Conservation (phyloP, 2,888 invertebrate genomes). For the Erpobdella octoculata region DNA sequence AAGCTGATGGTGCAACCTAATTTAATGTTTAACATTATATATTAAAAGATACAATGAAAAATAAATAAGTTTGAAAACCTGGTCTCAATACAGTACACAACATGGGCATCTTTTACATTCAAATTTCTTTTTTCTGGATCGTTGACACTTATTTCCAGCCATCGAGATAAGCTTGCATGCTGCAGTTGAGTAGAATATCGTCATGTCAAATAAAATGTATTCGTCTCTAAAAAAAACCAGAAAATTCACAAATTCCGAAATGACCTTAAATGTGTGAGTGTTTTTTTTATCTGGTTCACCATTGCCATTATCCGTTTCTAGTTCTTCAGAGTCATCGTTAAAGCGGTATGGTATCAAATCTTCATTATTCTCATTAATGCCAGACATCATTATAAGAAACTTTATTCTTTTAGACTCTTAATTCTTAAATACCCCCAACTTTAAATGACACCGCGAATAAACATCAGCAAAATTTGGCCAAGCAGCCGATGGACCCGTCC, state of each 20-base stretch:
- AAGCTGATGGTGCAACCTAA: neutral
- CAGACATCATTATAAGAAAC: neutral
- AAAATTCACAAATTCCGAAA: too few species aligned
- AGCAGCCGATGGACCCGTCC: too few species aligned
- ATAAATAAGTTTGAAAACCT: slow-evolving; percentile 43
- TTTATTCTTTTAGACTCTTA: too few species aligned
- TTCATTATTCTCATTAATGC: neutral
- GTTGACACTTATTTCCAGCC: slow-evolving; percentile 50
- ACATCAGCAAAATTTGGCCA: too few species aligned
- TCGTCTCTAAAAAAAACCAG: too few species aligned
- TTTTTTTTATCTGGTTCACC: neutral
- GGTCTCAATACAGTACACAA: slow-evolving; percentile 49
- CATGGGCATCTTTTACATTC: slow-evolving; percentile 49
- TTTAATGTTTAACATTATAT: neutral
- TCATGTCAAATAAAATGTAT: neutral
- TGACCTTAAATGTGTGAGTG: neutral
- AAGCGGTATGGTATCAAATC: slow-evolving; percentile 4
- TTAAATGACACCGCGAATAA: too few species aligned
- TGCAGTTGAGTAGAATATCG: neutral
- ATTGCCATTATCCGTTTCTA: too few species aligned
- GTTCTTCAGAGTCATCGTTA: neutral
- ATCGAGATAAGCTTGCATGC: slow-evolving; percentile 42
- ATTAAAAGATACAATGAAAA: neutral
- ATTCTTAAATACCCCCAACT: too few species aligned
- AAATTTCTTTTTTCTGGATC: slow-evolving; percentile 49